These are phyloP conservation scores for Trisateles emortualis DNA, from an alignment of 2,888 invertebrate genomes.

Conservation along the genomic window DNA sequence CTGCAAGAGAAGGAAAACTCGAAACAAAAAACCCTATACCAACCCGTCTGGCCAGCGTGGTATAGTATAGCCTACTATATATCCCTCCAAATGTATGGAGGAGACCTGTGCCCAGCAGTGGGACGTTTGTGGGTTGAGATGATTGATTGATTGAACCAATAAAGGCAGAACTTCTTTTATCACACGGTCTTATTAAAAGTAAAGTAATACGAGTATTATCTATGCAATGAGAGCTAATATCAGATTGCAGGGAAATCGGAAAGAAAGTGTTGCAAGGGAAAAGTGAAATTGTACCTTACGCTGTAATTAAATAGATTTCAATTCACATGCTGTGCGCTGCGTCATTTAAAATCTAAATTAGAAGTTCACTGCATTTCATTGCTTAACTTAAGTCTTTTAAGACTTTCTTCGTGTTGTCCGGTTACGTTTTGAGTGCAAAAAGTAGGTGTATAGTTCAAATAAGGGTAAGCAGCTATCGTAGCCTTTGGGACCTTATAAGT, in stretches of 20 bases:
- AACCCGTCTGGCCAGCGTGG: too few species aligned
- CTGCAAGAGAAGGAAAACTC: too few species aligned
- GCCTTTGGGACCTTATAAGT: too few species aligned
- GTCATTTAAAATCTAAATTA: slow-evolving; percentile 7
- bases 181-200: background rate
- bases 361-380: slow-evolving; percentile 1
- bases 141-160: too few species aligned
- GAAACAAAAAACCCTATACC: too few species aligned
- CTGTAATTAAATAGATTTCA: slow-evolving; percentile 5
- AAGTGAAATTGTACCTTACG: background rate
- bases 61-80: too few species aligned
- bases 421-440: too few species aligned
- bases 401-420: background rate
- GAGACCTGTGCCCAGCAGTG: too few species aligned
- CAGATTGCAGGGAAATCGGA: background rate
- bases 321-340: background rate
- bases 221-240: background rate
- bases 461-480: background rate
- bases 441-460: too few species aligned
- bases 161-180: too few species aligned
- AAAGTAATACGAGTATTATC: background rate
- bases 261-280: slow-evolving; percentile 9
- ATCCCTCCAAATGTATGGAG: too few species aligned
- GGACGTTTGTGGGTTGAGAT: too few species aligned
- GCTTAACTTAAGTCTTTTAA: background rate